These are phyloP conservation scores for Adelosebastes latens DNA, from an alignment of 2,797 vertebrate genomes.

Conservation along the genomic window DNA sequence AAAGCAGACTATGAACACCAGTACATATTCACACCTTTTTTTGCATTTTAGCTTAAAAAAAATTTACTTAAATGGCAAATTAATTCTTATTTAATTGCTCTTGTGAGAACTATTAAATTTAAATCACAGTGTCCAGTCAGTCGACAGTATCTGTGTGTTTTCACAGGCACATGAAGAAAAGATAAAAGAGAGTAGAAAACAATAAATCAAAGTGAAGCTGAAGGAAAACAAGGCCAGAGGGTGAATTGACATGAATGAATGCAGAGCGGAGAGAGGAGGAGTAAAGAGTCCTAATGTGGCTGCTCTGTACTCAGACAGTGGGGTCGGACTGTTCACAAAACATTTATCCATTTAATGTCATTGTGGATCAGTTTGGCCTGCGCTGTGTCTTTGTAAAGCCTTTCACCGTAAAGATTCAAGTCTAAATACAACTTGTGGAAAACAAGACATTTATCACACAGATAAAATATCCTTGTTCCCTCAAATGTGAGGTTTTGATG, in stretches of 20 bases:
- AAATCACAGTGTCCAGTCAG: background rate
- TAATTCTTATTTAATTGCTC: background rate
- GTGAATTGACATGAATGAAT: constrained; percentile 26
- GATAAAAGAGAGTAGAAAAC: too few species aligned
- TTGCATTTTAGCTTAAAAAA: background rate
- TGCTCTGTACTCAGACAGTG: too few species aligned
- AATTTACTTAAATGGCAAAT: background rate
- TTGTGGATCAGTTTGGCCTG: rapidly evolving
- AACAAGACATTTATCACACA: background rate
- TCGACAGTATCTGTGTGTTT: background rate
- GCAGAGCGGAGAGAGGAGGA: constrained; percentile 1
- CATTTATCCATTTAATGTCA: background rate
- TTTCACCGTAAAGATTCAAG: background rate
- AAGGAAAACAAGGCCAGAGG: constrained; percentile 6
- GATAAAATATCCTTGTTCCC: background rate
- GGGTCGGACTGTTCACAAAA: background rate
- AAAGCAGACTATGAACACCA: background rate
- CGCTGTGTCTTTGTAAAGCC: background rate
- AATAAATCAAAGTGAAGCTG: background rate
- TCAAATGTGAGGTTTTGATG: background rate
- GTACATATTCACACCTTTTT: background rate
- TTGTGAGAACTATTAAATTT: background rate
- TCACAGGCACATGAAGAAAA: background rate
- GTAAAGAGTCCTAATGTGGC: background rate
- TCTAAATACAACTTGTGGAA: background rate